Evolutionary conservation across 37 sponge, comb jelly and placozoan genomes (phyloP).

Genomic region (Tethya wilhelma): DNA sequence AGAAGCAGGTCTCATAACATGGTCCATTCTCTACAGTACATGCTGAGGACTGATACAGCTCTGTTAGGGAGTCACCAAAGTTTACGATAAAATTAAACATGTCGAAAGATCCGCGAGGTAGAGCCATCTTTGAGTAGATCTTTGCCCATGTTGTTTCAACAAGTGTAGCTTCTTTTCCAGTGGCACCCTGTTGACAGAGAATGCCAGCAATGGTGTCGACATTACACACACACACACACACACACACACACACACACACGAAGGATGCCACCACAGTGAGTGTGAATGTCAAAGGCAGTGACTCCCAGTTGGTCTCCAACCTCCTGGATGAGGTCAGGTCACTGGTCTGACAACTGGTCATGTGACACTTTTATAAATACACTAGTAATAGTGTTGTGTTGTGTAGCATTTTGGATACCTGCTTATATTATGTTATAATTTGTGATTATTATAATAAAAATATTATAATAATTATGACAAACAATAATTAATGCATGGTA

Average conservation of each 20-base stretch:
- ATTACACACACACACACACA: too few relatives aligned
- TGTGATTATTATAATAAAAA: too few relatives aligned
- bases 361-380: too few relatives aligned
- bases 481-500: too few relatives aligned
- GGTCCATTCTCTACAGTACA: constrained; percentile 12
- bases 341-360: constrained; percentile 27
- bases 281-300: constrained; percentile 83
- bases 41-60: constrained; percentile 5
- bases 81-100: constrained; percentile 14
- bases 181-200: constrained; percentile 27
- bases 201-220: too few relatives aligned
- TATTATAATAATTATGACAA: too few relatives aligned
- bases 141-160: not conserved
- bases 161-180: constrained; percentile 26
- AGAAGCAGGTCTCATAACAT: constrained; percentile 49
- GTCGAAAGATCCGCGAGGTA: constrained; percentile 36
- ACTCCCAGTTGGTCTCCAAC: constrained; percentile 60
- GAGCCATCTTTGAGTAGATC: not conserved
- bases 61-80: constrained; percentile 6
- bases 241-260: too few relatives aligned
- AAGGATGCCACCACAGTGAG: too few relatives aligned
- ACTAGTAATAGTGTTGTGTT: too few relatives aligned
- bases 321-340: constrained; percentile 79
- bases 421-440: too few relatives aligned
- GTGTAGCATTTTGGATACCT: too few relatives aligned